These are phyloP conservation scores for Nothocercus julius DNA, from an alignment of 2,113 vertebrate species.

Conservation along the genomic window DNA sequence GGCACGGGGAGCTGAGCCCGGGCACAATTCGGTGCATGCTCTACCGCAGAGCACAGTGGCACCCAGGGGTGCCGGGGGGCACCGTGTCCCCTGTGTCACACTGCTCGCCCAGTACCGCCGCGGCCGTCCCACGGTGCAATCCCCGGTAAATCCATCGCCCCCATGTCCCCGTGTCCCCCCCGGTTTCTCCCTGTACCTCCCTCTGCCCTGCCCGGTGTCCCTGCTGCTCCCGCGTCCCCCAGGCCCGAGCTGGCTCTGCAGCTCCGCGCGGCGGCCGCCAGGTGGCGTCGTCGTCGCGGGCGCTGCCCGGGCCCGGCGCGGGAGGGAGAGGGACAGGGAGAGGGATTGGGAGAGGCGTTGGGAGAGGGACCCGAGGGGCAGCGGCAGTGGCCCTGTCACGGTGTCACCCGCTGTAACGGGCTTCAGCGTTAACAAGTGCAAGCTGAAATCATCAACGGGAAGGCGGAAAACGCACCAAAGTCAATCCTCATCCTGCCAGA, in stretches of 20 bases:
- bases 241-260: neutral
- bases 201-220: neutral
- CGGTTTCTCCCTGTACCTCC: neutral
- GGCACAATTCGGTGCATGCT: neutral
- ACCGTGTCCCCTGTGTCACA: neutral
- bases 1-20: neutral
- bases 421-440: neutral
- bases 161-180: no score
- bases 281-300: neutral
- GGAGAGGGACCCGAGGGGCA: neutral
- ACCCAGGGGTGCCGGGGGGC: rapidly evolving
- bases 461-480: neutral
- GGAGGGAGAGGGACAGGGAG: no score
- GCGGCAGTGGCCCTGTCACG: neutral
- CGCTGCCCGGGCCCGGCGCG: neutral
- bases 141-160: neutral
- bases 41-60: neutral
- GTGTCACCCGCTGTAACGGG: neutral
- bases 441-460: neutral
- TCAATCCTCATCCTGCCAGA: neutral
- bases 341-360: no score
- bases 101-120: neutral
- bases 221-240: neutral
- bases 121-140: neutral
- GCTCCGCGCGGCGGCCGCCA: neutral